Conservation (phyloP, 2,797 vertebrate species). For the Notamacropus eugenii region DNA sequence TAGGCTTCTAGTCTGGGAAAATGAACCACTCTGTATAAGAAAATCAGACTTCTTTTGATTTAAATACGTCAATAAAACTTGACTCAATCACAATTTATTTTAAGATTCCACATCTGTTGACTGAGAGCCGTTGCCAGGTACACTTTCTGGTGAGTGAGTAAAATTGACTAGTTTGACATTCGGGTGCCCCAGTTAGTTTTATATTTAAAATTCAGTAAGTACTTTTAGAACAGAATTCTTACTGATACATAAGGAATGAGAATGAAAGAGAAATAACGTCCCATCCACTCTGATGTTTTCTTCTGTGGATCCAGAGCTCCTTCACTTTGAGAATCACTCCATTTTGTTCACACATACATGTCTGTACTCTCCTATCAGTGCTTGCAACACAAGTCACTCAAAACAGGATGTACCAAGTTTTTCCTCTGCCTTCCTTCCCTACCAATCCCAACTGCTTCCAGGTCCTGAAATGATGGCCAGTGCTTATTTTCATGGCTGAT, state of each 20-base stretch:
- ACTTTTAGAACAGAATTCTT: not conserved
- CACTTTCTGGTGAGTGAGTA: not conserved
- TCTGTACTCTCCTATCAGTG: not conserved
- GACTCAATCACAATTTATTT: not conserved
- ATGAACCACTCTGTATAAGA: not conserved
- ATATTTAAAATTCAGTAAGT: conserved; percentile 8
- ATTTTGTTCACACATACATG: not conserved
- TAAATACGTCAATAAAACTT: not conserved
- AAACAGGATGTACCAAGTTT: not conserved
- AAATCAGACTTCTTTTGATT: not conserved
- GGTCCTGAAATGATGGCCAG: not conserved
- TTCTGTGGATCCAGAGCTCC: not conserved
- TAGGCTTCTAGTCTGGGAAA: not conserved
- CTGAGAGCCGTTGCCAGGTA: not conserved
- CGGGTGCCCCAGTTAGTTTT: not conserved
- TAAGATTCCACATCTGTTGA: not conserved
- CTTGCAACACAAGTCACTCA: not conserved
- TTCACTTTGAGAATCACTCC: not conserved
- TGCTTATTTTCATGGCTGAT: not conserved
- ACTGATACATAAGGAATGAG: not conserved
- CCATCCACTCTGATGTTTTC: not conserved
- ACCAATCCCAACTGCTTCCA: not conserved
- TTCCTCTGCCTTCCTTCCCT: not conserved
- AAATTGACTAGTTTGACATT: not conserved
- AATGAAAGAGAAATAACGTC: not conserved